Conservation (phyloP, 2,113 vertebrate genomes). For the Coreoperca whiteheadi region DNA sequence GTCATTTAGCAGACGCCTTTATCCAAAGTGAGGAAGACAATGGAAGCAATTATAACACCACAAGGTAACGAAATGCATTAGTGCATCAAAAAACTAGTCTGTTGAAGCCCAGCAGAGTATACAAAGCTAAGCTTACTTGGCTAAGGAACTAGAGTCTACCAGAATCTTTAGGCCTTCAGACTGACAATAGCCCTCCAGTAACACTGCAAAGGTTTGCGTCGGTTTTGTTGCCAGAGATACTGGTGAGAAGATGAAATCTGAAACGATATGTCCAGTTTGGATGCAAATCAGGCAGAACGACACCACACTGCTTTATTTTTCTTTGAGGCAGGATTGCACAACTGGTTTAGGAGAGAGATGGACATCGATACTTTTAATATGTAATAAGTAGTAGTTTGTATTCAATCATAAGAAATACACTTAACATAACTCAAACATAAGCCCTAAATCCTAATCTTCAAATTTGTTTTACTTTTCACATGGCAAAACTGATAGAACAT, state of each 20-base stretch:
- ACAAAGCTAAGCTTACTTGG: too few species aligned
- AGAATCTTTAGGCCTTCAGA: not conserved
- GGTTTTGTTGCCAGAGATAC: not conserved
- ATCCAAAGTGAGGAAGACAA: too few species aligned
- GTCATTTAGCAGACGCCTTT: too few species aligned
- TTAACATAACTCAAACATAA: not conserved
- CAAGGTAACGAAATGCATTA: too few species aligned
- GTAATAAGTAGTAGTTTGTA: not conserved
- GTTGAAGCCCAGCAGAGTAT: too few species aligned
- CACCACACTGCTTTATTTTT: not conserved
- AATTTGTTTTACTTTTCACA: not conserved
- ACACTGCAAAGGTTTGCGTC: not conserved
- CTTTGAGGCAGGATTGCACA: not conserved
- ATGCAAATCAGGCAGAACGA: not conserved
- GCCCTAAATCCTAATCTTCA: not conserved
- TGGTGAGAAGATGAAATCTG: not conserved
- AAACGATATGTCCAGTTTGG: constrained; percentile 1
- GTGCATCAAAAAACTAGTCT: too few species aligned
- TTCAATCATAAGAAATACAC: not conserved
- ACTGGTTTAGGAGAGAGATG: not conserved
- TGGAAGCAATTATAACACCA: too few species aligned
- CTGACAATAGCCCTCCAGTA: not conserved
- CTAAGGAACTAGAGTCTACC: not conserved
- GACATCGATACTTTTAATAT: not conserved
- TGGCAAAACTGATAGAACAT: not conserved